Conservation (phyloP, 2,113 vertebrate genomes). For the Eclectus roratus region DNA sequence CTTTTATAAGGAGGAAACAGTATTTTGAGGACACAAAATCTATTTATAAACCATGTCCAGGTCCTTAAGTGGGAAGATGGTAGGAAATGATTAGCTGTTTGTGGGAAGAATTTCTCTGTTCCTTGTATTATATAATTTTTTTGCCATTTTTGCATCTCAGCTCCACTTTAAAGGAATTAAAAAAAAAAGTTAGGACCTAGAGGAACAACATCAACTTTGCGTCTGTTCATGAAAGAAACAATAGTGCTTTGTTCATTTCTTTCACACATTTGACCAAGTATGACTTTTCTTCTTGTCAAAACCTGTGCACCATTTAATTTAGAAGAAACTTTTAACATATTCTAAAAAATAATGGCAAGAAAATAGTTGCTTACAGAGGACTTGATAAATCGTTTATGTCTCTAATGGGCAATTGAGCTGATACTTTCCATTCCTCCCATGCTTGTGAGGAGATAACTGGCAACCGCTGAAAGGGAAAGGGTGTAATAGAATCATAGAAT, state of each 20-base stretch:
- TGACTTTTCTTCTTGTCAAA: not conserved
- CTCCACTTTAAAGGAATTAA: not conserved
- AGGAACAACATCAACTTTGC: not conserved
- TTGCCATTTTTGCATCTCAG: not conserved
- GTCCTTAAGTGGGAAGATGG: not conserved
- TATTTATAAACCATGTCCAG: not conserved
- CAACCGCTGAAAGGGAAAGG: not conserved
- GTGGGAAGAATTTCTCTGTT: not conserved
- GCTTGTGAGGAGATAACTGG: not conserved
- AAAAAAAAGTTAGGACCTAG: accelerated
- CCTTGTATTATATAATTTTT: not conserved
- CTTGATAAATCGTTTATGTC: not conserved
- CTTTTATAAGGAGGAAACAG: not conserved
- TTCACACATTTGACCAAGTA: not conserved
- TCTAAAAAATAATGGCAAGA: not conserved
- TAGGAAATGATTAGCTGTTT: not conserved
- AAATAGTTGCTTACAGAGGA: not conserved
- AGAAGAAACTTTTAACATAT: not conserved
- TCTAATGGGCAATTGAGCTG: not conserved
- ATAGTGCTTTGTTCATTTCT: not conserved
- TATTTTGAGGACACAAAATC: not conserved
- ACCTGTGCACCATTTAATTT: not conserved
- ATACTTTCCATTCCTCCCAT: not conserved
- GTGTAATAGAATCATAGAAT: too few species aligned
- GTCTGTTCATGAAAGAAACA: not conserved